Evolutionary conservation across 2,888 invertebrate species (phyloP).

Genomic region (Blastobasis adustella): DNA sequence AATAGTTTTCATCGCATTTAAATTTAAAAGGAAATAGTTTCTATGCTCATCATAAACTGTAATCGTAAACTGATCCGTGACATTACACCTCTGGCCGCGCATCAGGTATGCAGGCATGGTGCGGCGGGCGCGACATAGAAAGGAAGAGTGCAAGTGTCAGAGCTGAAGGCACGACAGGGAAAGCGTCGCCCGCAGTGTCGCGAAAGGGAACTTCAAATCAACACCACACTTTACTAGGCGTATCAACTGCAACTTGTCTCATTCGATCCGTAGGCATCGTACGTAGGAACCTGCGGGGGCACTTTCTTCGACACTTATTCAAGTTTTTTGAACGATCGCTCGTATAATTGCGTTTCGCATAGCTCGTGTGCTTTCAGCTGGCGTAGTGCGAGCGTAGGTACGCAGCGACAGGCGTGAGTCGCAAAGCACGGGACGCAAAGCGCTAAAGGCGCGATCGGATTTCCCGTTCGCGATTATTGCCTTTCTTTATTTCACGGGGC

Average conservation of each 20-base stretch:
- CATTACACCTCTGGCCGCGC: too few relatives aligned
- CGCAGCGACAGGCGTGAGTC: not conserved
- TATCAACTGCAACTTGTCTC: conserved; percentile 45
- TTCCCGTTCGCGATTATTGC: conserved; percentile 62
- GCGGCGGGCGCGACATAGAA: conserved; percentile 50
- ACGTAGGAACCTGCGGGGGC: conserved; percentile 47
- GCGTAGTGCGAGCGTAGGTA: conserved; percentile 19
- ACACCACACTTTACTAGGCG: conserved; percentile 32
- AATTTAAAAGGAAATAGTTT: too few relatives aligned
- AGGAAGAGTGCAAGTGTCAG: conserved; percentile 70
- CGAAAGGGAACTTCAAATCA: conserved; percentile 66
- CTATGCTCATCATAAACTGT: not conserved
- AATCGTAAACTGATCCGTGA: not conserved
- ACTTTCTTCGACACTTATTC: conserved; percentile 51
- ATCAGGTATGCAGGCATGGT: too few relatives aligned
- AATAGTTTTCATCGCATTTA: too few relatives aligned
- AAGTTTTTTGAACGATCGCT: conserved; percentile 39
- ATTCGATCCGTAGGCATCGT: conserved; percentile 46
- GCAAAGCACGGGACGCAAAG: conserved; percentile 28
- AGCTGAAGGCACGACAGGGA: conserved; percentile 61
- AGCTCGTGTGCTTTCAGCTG: not conserved
- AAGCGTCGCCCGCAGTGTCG: conserved; percentile 59
- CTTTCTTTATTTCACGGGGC: conserved; percentile 64
- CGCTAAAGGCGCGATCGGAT: conserved; percentile 48
- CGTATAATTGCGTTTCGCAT: not conserved